Conservation (phyloP, 2,797 vertebrate species). For the Amniataba percoides region DNA sequence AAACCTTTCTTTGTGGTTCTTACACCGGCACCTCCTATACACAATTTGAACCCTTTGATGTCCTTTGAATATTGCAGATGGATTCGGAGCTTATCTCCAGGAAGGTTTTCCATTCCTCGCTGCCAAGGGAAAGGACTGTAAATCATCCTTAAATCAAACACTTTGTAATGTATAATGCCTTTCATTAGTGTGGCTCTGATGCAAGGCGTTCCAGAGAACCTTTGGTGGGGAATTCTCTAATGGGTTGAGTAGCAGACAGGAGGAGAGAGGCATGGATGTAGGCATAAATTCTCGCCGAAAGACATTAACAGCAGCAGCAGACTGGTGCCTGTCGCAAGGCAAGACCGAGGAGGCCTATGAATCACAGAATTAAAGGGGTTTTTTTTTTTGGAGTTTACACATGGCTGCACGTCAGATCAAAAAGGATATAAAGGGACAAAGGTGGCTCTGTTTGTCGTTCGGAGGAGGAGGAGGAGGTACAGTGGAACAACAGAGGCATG, state of each 20-base stretch:
- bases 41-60: slow-evolving; percentile 80
- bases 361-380: slow-evolving; percentile 74
- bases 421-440: slow-evolving; percentile 64
- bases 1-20: slow-evolving; percentile 60
- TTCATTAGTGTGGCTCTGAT: slow-evolving; percentile 83
- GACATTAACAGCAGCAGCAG: slow-evolving; percentile 77
- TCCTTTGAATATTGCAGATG: slow-evolving; percentile 75
- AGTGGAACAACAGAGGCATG: slow-evolving; percentile 13
- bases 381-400: slow-evolving; percentile 62
- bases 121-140: slow-evolving; percentile 67
- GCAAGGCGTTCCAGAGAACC: slow-evolving; percentile 68
- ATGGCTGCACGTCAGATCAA: slow-evolving; percentile 63
- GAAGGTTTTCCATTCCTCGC: slow-evolving; percentile 64
- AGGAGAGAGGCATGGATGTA: slow-evolving; percentile 66
- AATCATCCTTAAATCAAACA: slow-evolving; percentile 85
- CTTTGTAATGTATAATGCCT: slow-evolving; percentile 85
- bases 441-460: slow-evolving; percentile 57
- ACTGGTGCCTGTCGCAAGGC: slow-evolving; percentile 71
- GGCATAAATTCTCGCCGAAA: slow-evolving; percentile 79
- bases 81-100: slow-evolving; percentile 73
- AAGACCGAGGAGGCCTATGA: slow-evolving; percentile 68
- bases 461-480: slow-evolving; percentile 15
- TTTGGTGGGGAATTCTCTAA: slow-evolving; percentile 77
- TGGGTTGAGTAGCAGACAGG: slow-evolving; percentile 71
- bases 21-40: slow-evolving; percentile 55